These are phyloP conservation scores for Dromococcyx pavoninus DNA, from an alignment of 2,797 vertebrate genomes.

Conservation along the genomic window DNA sequence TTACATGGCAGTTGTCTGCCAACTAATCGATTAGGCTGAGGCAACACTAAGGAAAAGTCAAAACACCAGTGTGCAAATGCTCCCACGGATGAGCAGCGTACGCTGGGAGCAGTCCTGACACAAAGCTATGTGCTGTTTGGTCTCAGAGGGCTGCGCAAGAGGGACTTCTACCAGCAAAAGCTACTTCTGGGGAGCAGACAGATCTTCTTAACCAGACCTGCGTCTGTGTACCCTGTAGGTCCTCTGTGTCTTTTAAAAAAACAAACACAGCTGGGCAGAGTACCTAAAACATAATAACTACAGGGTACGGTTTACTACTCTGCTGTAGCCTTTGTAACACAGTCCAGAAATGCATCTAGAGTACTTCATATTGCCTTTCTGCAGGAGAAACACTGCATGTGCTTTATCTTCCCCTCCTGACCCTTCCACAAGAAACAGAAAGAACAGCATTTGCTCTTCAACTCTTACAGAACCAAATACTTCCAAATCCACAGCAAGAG, in stretches of 20 bases:
- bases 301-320: not conserved
- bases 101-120: accelerated
- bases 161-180: not conserved
- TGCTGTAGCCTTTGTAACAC: not conserved
- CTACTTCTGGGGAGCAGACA: not conserved
- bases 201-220: not conserved
- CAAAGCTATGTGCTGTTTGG: not conserved
- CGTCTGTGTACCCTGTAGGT: not conserved
- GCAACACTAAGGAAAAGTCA: not conserved
- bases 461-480: not conserved
- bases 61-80: accelerated
- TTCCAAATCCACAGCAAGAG: not conserved
- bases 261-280: not conserved
- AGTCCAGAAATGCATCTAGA: not conserved
- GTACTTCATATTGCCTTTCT: not conserved
- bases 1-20: not conserved
- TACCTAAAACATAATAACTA: not conserved
- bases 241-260: not conserved
- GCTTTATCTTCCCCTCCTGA: not conserved
- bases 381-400: not conserved
- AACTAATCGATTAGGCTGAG: not conserved
- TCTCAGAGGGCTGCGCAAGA: not conserved
- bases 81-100: not conserved
- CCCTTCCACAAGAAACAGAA: not conserved
- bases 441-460: not conserved